Evolutionary conservation across 2,888 invertebrate genomes (phyloP).

Genomic region (Cetonia aurata): DNA sequence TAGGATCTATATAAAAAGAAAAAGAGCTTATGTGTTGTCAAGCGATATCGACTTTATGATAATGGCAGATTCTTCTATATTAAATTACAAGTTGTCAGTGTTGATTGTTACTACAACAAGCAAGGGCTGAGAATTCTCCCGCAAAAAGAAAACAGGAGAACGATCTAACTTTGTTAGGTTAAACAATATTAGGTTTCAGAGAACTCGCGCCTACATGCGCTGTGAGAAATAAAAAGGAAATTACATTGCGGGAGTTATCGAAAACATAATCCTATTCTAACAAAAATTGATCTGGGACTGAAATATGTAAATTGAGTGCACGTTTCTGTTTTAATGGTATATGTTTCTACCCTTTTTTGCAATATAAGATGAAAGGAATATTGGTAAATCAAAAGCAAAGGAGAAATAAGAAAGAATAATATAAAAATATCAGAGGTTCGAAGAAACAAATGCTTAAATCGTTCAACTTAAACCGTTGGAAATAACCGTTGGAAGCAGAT

Average conservation of each 20-base stretch:
- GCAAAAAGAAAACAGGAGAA: not conserved
- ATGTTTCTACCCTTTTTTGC: too few relatives aligned
- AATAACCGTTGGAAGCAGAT: too few relatives aligned
- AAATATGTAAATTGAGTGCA: too few relatives aligned
- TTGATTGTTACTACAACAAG: slow-evolving; percentile 22
- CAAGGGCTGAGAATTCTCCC: not conserved
- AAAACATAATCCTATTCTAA: too few relatives aligned
- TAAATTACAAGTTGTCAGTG: slow-evolving; percentile 32
- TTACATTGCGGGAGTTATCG: not conserved
- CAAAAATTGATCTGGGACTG: too few relatives aligned
- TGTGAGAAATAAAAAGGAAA: not conserved
- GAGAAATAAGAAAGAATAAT: too few relatives aligned
- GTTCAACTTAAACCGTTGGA: too few relatives aligned
- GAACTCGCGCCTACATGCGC: not conserved
- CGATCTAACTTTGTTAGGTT: slow-evolving; percentile 20
- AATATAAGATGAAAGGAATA: too few relatives aligned
- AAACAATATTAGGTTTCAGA: slow-evolving; percentile 17
- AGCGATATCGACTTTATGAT: slow-evolving; percentile 13
- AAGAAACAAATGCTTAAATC: too few relatives aligned
- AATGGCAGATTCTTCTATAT: slow-evolving; percentile 25
- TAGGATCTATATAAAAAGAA: not conserved
- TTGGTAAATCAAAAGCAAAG: too few relatives aligned
- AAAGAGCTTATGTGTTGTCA: not conserved
- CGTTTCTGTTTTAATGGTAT: too few relatives aligned
- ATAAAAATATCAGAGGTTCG: too few relatives aligned